Evolutionary conservation across 2,888 invertebrate species (phyloP).

Genomic region (Apodemia duryi): DNA sequence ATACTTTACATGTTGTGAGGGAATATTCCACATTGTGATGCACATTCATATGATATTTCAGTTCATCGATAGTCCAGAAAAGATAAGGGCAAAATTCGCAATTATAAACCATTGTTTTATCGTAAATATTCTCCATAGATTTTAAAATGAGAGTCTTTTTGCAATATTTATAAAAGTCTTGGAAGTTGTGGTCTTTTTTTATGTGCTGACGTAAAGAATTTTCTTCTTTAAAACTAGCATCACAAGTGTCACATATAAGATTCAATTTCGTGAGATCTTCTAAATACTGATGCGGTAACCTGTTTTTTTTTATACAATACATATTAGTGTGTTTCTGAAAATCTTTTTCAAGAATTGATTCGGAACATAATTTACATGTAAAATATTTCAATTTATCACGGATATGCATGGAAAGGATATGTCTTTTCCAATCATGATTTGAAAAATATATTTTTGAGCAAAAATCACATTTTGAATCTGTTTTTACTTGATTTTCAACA

Average conservation of each 20-base stretch:
- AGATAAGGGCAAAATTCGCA: conserved; percentile 51
- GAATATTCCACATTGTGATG: conserved; percentile 52
- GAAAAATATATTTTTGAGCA: conserved; percentile 61
- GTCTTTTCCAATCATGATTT: conserved; percentile 53
- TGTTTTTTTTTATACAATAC: neutral
- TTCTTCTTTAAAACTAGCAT: conserved; percentile 44
- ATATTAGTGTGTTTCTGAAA: conserved; percentile 36
- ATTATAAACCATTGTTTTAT: conserved; percentile 33
- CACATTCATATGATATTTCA: conserved; percentile 54
- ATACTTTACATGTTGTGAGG: conserved; percentile 57
- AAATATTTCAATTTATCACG: conserved; percentile 30
- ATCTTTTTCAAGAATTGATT: conserved; percentile 38
- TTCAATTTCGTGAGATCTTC: conserved; percentile 24
- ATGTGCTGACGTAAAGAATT: conserved; percentile 47
- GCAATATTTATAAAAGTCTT: conserved; percentile 57
- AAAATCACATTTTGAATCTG: conserved; percentile 47
- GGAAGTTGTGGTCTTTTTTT: conserved; percentile 52
- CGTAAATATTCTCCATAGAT: neutral
- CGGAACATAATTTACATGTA: conserved; percentile 38
- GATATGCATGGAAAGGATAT: conserved; percentile 42
- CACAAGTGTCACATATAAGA: conserved; percentile 43
- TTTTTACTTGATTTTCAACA: conserved; percentile 52
- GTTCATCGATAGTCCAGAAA: conserved; percentile 46
- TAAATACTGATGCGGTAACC: conserved; percentile 26
- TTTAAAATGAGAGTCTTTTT: conserved; percentile 44